Evolutionary conservation across 2,888 invertebrate genomes (phyloP).

Genomic region (Octodonta nipae): DNA sequence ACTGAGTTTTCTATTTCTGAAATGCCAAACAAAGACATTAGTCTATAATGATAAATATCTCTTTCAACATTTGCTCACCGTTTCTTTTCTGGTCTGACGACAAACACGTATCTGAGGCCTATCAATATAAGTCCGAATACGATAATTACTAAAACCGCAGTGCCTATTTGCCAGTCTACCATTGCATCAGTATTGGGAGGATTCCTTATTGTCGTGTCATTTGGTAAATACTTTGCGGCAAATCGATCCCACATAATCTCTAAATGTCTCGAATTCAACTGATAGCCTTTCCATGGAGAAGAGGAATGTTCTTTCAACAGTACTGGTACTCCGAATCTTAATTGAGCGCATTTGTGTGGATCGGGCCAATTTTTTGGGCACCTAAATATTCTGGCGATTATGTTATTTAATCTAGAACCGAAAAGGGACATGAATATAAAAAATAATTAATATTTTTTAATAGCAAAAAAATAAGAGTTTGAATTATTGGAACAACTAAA

Average conservation of each 20-base stretch:
- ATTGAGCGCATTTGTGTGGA: conserved; percentile 12
- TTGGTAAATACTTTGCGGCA: conserved; percentile 10
- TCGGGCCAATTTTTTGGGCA: conserved; percentile 14
- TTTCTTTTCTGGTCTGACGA: conserved; percentile 3
- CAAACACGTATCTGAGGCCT: conserved; percentile 3
- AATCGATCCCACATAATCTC: conserved; percentile 16
- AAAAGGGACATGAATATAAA: no score
- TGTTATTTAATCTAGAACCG: conserved; percentile 15
- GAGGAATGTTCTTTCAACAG: conserved; percentile 6
- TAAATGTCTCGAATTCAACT: conserved; percentile 14
- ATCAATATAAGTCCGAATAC: conserved; percentile 3
- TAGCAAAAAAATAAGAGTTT: no score
- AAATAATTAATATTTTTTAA: no score
- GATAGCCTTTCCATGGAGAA: conserved; percentile 16
- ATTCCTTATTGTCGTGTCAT: conserved; percentile 8
- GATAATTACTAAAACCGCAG: no score
- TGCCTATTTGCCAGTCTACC: conserved; percentile 9
- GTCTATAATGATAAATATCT: background rate
- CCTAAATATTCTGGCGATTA: conserved; percentile 8
- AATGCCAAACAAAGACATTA: conserved; percentile 4
- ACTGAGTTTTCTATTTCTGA: conserved; percentile 10
- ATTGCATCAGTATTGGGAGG: conserved; percentile 9
- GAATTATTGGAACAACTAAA: no score
- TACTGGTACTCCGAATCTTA: conserved; percentile 17
- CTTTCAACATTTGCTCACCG: conserved; percentile 10